These are phyloP conservation scores for Perdita meconis DNA, from an alignment of 2,888 invertebrate genomes.

Conservation along the genomic window DNA sequence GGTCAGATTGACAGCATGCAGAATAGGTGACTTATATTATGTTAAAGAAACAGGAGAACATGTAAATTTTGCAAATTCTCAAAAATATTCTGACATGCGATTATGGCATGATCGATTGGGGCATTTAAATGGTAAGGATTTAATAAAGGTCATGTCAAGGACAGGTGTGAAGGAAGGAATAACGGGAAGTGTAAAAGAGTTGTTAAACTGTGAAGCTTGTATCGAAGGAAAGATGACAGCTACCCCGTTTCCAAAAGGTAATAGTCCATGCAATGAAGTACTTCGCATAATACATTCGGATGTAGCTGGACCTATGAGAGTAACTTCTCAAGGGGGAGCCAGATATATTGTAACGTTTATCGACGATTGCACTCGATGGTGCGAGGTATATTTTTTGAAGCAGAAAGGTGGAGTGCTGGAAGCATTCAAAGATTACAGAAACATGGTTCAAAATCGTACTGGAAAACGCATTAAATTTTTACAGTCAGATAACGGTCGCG, in stretches of 20 bases:
- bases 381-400: constrained; percentile 8
- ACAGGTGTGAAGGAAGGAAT: neutral
- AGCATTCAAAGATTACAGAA: constrained; percentile 6
- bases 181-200: neutral
- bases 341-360: constrained; percentile 21
- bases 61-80: neutral
- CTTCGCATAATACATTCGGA: neutral
- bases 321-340: neutral
- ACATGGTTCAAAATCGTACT: constrained; percentile 6
- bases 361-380: constrained; percentile 9
- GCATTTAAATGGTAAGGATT: constrained; percentile 3
- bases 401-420: neutral
- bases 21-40: neutral
- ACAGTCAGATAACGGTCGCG: constrained; percentile 15
- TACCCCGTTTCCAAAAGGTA: neutral
- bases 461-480: constrained; percentile 6
- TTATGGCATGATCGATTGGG: constrained; percentile 13
- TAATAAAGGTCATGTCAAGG: neutral
- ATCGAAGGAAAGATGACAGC: neutral
- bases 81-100: neutral
- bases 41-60: neutral
- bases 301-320: neutral
- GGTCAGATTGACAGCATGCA: neutral
- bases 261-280: neutral
- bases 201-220: neutral